Evolutionary conservation across 2,888 invertebrate species (phyloP), one percentile per base, ranked within the genome.

Genomic region (Cerceris ruficornis): DNA sequence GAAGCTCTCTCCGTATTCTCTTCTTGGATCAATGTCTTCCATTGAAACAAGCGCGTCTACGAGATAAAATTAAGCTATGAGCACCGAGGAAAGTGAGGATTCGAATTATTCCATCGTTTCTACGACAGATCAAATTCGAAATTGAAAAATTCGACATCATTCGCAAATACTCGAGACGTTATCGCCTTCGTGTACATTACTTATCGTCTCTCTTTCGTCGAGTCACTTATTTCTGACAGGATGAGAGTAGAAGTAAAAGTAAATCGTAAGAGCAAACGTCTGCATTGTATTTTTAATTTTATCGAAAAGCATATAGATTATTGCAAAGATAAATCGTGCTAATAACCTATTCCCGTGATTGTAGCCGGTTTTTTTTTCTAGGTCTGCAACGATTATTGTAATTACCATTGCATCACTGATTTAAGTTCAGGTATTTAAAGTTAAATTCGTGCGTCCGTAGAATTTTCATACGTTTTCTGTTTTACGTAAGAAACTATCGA

Each of bases 281-380:
- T n/a, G 55, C 43, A 28, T 57, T 62, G 13, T 54, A 58, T 28
- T 67, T 69, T 66, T 41, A 7, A 50, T 55, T 62, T 55, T 15
- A 61, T 69, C 66, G 11, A 4, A 13, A 13, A 49, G 17, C 43
- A 15, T 8, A 6, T 17, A 7, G 70, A 60, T 71, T 78, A 78
- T 77, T 73, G 66, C 50, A 49, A 58, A 58, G 69, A 68, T 71
- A 78, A 78, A 79, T 79, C 71, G 79, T 49, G 74, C 61, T 79
- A 70, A 80, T 80, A 79, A 79, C 49, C 60, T 57, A 43, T 49
- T 2, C 46, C 15, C 15, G 28, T 41, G 41, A 6, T 52, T 7
- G 0, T 13, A 6, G n/a, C 6, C 49, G 28, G 8, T 11, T 46
- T 13, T 15, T 17, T 61, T 17, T 6, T 43, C 43, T 14, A 11